A percentile compares a stretch with the other conserved stretches of the same genome.
Conservation (phyloP, 2,888 invertebrate species). For the Pardosa pseudoannulata region DNA sequence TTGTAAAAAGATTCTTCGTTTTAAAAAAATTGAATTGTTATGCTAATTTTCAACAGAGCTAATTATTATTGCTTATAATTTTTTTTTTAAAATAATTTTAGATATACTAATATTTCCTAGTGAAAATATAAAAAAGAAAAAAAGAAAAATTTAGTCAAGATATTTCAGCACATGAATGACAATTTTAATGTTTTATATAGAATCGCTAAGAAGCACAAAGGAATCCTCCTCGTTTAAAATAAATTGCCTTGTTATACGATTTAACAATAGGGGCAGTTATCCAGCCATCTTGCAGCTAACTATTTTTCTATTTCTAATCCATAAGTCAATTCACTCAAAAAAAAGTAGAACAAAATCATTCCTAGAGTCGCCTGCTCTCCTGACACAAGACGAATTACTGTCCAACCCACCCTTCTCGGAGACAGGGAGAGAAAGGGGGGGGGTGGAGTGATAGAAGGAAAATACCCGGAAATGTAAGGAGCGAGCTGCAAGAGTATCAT, state of each 20-base stretch:
- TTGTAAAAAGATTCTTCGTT: no score
- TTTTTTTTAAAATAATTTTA: no score
- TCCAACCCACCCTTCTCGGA: neutral
- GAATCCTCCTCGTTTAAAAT: no score
- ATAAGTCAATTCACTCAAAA: neutral
- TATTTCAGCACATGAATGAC: no score
- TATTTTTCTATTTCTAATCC: neutral
- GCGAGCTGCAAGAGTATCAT: slow-evolving; percentile 59
- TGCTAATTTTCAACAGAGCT: no score
- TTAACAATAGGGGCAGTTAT: neutral
- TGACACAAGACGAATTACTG: slow-evolving; percentile 48
- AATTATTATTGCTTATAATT: no score
- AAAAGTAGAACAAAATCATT: neutral
- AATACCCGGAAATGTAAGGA: slow-evolving; percentile 66
- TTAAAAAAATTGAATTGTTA: no score
- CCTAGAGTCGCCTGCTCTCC: neutral
- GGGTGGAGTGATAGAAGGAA: slow-evolving; percentile 10
- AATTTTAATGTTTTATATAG: no score
- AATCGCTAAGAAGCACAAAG: no score
- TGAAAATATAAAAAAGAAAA: no score
- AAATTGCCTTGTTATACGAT: neutral
- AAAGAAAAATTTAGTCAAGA: no score
- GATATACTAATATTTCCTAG: no score
- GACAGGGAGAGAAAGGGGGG: neutral
- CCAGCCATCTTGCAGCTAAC: neutral